Evolutionary conservation across 2,888 invertebrate species (phyloP).

Genomic region (Drosophila glabriapex): DNA sequence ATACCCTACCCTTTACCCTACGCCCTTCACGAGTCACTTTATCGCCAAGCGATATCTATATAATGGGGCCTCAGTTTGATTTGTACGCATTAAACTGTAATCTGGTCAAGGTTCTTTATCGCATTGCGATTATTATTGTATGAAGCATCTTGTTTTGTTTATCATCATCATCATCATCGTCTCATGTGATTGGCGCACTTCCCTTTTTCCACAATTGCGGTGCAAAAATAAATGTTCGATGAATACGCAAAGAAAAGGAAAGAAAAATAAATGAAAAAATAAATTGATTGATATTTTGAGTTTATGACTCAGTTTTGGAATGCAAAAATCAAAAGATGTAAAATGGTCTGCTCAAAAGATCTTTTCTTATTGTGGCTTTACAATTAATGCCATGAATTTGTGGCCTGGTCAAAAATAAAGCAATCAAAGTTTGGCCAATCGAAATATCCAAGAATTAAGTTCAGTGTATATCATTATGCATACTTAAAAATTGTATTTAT

Average conservation of each 20-base stretch:
- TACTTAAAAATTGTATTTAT: background rate
- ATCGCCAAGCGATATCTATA: slow-evolving; percentile 53
- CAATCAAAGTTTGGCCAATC: background rate
- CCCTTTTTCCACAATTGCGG: slow-evolving; percentile 29
- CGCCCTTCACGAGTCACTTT: slow-evolving; percentile 13
- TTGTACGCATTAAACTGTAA: slow-evolving; percentile 74
- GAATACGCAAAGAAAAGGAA: slow-evolving; percentile 17
- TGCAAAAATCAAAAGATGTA: slow-evolving; percentile 44
- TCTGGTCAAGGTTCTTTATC: slow-evolving; percentile 73
- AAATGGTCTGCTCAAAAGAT: background rate
- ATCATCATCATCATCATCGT: slow-evolving; percentile 22
- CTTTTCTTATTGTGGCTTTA: slow-evolving; percentile 11
- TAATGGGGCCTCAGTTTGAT: slow-evolving; percentile 66
- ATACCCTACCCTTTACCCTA: background rate
- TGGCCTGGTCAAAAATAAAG: background rate
- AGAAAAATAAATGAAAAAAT: slow-evolving; percentile 8
- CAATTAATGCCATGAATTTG: slow-evolving; percentile 21
- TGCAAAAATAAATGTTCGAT: slow-evolving; percentile 43
- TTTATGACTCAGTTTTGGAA: slow-evolving; percentile 51
- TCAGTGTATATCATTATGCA: background rate
- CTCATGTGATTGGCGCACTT: slow-evolving; percentile 32
- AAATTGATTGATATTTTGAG: slow-evolving; percentile 63
- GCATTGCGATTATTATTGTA: slow-evolving; percentile 38
- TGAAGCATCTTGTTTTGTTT: slow-evolving; percentile 57
- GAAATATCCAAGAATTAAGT: background rate